Evolutionary conservation across 2,797 vertebrate species (phyloP), one percentile per base, ranked within the genome.

Genomic region (Taenioides sp.): DNA sequence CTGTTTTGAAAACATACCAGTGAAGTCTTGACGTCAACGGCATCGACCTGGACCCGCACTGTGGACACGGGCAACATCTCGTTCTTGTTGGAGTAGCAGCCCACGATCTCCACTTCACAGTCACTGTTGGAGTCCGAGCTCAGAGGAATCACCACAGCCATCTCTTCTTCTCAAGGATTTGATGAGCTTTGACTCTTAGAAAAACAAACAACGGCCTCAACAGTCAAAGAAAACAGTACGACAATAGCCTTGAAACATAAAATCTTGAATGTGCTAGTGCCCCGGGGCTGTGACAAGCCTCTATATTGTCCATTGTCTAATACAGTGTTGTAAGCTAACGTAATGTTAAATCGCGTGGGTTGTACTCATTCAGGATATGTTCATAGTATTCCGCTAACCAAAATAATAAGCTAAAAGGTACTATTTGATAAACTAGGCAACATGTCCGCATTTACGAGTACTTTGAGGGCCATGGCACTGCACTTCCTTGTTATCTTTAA

Each of bases 91-190:
- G 74, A 67, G 37, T 74, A 91, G 68, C 64, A 79, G 1, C 77
- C 80, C 6, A 92, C 23, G 40, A 93, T 43, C 57, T 93, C 90
- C 66, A 92, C 72, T 27, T 93, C 93, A 0, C 92, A 93, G 67
- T 93, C 90, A 7, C 20, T 22, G 0, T 88, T 86, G 23, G 70
- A 87, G 37, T 75, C 89, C 0, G 94, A 94, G 83, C 91, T 94
- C 43, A 94, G 68, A 0, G 2, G 76, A 70, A 94, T 93, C 43
- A 89, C 81, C 7, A 84, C 88, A 0, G 80, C 89, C 93, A 93
- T 93, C 2, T 27, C 25, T n/a, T 65, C 63, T 65, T 25, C 40
- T 49, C 43, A 18, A 17, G 14, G 1, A 7, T 23, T 12, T 27
- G 25, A 25, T 17, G 0, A 25, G 6, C 22, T 65, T 49, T 49